Percentiles rank a stretch among this genome's conserved stretches.
Evolutionary conservation across 1,140 invertebrate species (phyloP).

Genomic region (Laodelphax striatellus): DNA sequence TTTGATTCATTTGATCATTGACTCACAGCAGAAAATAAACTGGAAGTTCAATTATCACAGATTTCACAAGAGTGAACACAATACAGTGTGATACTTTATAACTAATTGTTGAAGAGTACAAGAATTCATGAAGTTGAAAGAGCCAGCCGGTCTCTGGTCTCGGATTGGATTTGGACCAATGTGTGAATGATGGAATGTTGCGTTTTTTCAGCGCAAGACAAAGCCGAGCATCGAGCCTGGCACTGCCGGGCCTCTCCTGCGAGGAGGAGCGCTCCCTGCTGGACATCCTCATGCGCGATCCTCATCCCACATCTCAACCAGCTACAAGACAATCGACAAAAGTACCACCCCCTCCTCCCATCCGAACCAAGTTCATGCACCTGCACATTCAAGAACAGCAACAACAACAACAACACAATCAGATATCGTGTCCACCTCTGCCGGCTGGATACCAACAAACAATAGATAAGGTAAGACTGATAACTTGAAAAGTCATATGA

Average conservation of each 20-base stretch:
- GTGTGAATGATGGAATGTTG: no score
- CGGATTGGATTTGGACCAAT: no score
- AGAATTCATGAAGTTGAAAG: no score
- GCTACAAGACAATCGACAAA: background rate
- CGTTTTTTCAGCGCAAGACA: background rate
- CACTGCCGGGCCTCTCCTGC: background rate
- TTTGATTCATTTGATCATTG: no score
- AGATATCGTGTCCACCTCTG: background rate
- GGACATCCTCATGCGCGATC: conserved; percentile 8
- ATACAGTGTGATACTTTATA: no score
- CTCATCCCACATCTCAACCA: background rate
- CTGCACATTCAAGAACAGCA: background rate
- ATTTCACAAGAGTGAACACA: no score
- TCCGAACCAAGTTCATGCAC: background rate
- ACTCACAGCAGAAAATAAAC: no score
- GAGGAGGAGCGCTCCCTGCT: conserved; percentile 6
- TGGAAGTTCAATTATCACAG: no score
- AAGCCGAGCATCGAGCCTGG: conserved; percentile 10
- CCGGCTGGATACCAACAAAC: background rate
- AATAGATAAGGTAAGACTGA: background rate
- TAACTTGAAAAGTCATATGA: no score
- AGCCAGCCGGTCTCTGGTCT: no score
- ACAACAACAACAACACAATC: background rate
- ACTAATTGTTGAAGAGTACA: no score
- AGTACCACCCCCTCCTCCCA: background rate